Evolutionary conservation across 2,888 invertebrate genomes (phyloP).

Genomic region (Plebejus melissa): DNA sequence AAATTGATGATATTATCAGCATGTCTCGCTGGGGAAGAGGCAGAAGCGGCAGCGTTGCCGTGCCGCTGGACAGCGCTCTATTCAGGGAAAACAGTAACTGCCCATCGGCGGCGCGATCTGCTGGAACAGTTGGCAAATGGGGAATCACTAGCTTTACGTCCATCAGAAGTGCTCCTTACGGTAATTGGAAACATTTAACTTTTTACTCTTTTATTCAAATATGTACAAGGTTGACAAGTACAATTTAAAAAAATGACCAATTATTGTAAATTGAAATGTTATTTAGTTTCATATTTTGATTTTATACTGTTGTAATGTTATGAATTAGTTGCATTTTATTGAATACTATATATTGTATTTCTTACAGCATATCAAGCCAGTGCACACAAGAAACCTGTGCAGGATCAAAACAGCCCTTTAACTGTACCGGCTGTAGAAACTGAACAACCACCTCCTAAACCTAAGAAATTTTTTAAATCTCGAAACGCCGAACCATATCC

Average conservation of each 20-base stretch:
- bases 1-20: constrained; percentile 75
- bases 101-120: constrained; percentile 92
- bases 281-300: background rate
- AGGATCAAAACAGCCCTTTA: constrained; percentile 77
- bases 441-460: constrained; percentile 82
- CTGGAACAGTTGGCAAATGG: constrained; percentile 96
- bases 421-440: constrained; percentile 75
- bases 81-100: constrained; percentile 89
- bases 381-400: constrained; percentile 67
- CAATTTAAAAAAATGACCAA: too few relatives aligned
- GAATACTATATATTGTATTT: constrained; percentile 17
- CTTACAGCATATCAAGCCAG: constrained; percentile 67
- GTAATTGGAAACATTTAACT: constrained; percentile 61
- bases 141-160: constrained; percentile 96
- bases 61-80: constrained; percentile 81
- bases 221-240: too few relatives aligned
- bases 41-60: constrained; percentile 79
- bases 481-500: constrained; percentile 84
- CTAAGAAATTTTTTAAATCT: constrained; percentile 94
- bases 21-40: constrained; percentile 84
- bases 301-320: background rate
- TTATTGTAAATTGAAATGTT: constrained; percentile 31
- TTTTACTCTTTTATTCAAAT: background rate
- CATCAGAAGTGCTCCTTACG: constrained; percentile 87
- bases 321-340: constrained; percentile 25